Evolutionary conservation across 2,888 invertebrate species (phyloP), one percentile per base, ranked within the genome.

Genomic region (Auanema sp.): DNA sequence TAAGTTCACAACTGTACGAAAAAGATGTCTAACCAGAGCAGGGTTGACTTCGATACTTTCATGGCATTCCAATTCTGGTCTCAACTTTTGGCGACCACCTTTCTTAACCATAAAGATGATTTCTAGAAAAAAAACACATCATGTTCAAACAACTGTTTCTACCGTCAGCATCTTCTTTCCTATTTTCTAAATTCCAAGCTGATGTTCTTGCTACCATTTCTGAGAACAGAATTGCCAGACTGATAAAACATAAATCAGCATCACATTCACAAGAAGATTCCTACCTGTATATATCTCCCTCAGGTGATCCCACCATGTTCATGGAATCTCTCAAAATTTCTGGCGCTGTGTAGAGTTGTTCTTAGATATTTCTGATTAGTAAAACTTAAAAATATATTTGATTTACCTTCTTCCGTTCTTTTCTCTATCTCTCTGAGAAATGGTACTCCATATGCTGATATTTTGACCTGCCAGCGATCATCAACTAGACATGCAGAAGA

Each of bases 391-490:
- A n/a, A n/a, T 1, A 12, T 11, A 14, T 14, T n/a, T 11, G 51
- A 23, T 12, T 11, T 5, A 52, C 24, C n/a, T 52, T n/a, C 21
- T 10, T 52, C 52, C 24, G 23, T 23, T n/a, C 52, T 24, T 23
- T 52, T 24, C 52, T 52, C 52, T 14, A 58, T 43, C 14, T 51
- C 53, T 40, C 62, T 60, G 51, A 77, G 62, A 49, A 67, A 68
- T n/a, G 61, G 52, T 10, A 75, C 61, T 23, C 77, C 77, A 64
- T 70, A 76, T 43, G 64, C 58, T 1, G 70, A 65, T 33, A 80
- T 55, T 58, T 79, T 80, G n/a, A 80, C 76, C 64, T 77, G 78
- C 76, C 79, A 78, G 21, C 76, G 69, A 52, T 78, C 78, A 60
- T 78, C 66, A 41, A 74, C 71, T 51, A 75, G 68, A 60, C 77